Evolutionary conservation across 1,140 invertebrate species (phyloP).

Genomic region (Drosophila sucinea): DNA sequence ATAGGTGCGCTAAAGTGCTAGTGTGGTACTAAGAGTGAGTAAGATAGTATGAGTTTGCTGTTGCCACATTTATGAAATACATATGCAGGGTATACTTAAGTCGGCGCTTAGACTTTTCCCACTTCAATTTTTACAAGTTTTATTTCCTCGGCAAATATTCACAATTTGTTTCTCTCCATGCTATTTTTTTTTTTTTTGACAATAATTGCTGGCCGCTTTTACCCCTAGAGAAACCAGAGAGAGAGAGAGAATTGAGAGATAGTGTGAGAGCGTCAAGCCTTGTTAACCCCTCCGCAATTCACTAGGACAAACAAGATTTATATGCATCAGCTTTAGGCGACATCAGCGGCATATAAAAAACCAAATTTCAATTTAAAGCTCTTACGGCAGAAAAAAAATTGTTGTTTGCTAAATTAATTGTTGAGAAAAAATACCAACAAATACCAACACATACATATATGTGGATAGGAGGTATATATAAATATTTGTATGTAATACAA

Average conservation of each 20-base stretch:
- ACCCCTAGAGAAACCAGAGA: slow-evolving; percentile 15
- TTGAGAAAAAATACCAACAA: slow-evolving; percentile 26
- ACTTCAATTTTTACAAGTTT: no score
- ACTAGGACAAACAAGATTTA: slow-evolving; percentile 56
- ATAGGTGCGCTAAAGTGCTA: no score
- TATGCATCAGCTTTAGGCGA: slow-evolving; percentile 50
- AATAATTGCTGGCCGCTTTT: slow-evolving; percentile 70
- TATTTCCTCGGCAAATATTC: not conserved
- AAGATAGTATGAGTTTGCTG: no score
- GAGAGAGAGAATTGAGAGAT: slow-evolving; percentile 25
- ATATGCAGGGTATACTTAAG: no score
- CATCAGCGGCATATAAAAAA: slow-evolving; percentile 32
- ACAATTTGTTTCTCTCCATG: not conserved
- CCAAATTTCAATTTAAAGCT: slow-evolving; percentile 53
- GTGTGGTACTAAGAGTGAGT: no score
- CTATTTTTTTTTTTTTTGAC: slow-evolving; percentile 53
- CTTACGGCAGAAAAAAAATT: slow-evolving; percentile 14
- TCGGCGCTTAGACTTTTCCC: no score
- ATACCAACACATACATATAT: not conserved
- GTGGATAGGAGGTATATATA: not conserved
- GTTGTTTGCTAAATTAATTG: slow-evolving; percentile 38
- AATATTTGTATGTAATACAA: slow-evolving; percentile 3
- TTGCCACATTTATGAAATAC: no score
- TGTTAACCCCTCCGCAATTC: slow-evolving; percentile 30
- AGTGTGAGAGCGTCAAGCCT: slow-evolving; percentile 37